These are phyloP conservation scores for Hippocampus guttulatus DNA, from an alignment of 2,113 vertebrate species.

Conservation along the genomic window DNA sequence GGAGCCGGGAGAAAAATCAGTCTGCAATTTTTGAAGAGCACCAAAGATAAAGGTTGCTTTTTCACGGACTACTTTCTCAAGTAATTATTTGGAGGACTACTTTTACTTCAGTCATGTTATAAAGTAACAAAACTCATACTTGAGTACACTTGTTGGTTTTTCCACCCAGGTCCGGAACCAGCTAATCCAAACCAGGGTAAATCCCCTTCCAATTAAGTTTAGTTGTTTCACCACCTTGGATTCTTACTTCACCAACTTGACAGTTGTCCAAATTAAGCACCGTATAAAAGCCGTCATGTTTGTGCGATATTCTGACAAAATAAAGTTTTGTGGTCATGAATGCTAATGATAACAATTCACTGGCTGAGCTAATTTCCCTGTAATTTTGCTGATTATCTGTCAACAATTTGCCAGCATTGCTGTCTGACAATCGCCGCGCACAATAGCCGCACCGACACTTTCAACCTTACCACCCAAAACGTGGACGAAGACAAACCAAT, in stretches of 20 bases:
- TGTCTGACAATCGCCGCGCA: conserved; percentile 51
- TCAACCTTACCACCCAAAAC: conserved; percentile 25
- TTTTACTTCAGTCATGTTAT: neutral
- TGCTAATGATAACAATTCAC: conserved; percentile 14
- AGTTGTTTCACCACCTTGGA: neutral
- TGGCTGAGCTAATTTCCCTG: conserved; percentile 45
- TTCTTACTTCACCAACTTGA: neutral
- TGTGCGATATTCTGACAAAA: conserved; percentile 10
- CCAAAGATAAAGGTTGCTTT: too few relatives aligned
- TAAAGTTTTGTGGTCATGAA: conserved; percentile 2
- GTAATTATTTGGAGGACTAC: neutral
- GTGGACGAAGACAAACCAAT: conserved; percentile 35
- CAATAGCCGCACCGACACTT: conserved; percentile 38
- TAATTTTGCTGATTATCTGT: conserved; percentile 49
- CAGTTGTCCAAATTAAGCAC: neutral
- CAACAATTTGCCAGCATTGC: conserved; percentile 38
- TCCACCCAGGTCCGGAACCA: neutral
- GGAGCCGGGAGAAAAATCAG: too few relatives aligned
- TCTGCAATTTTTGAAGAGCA: too few relatives aligned
- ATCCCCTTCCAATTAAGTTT: neutral
- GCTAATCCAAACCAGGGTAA: neutral
- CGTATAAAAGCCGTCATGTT: neutral
- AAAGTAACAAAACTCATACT: neutral
- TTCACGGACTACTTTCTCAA: neutral
- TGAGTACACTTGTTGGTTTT: neutral